A percentile compares a stretch with the other conserved stretches of the same genome.
Conservation (phyloP, 2,113 vertebrate species). For the Caranx melampygus region DNA sequence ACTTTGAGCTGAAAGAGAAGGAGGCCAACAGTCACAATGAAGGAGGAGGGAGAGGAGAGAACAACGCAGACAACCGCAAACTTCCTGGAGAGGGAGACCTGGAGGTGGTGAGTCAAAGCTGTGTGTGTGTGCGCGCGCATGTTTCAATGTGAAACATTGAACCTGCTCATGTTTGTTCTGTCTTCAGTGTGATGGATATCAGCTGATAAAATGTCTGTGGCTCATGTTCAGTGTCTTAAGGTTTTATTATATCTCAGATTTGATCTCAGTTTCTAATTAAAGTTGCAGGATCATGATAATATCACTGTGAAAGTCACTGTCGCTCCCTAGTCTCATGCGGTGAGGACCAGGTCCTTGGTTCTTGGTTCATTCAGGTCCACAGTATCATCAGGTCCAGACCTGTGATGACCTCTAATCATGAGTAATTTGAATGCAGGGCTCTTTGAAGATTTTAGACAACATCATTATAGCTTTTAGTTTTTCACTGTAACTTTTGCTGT, state of each 20-base stretch:
- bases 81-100: slow-evolving; percentile 90
- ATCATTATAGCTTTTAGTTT: not conserved
- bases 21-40: slow-evolving; percentile 89
- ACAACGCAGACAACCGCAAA: slow-evolving; percentile 86
- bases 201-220: too few relatives aligned
- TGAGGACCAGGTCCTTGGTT: too few relatives aligned
- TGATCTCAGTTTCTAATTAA: too few relatives aligned
- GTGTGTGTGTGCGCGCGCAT: not conserved
- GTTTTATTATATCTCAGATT: too few relatives aligned
- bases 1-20: slow-evolving; percentile 97
- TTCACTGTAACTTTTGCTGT: not conserved
- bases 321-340: too few relatives aligned
- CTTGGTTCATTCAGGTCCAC: too few relatives aligned
- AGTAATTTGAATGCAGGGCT: not conserved
- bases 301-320: too few relatives aligned
- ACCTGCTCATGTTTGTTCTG: too few relatives aligned
- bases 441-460: not conserved
- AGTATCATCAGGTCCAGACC: not conserved
- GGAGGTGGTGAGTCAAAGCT: slow-evolving; percentile 88
- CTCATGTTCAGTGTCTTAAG: too few relatives aligned
- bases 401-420: not conserved
- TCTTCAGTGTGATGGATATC: too few relatives aligned
- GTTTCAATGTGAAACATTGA: too few relatives aligned
- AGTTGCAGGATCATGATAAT: too few relatives aligned
- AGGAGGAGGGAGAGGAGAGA: slow-evolving; percentile 75